These are phyloP conservation scores for Ormyrus nitidulus DNA, from an alignment of 2,888 invertebrate species.

Conservation along the genomic window DNA sequence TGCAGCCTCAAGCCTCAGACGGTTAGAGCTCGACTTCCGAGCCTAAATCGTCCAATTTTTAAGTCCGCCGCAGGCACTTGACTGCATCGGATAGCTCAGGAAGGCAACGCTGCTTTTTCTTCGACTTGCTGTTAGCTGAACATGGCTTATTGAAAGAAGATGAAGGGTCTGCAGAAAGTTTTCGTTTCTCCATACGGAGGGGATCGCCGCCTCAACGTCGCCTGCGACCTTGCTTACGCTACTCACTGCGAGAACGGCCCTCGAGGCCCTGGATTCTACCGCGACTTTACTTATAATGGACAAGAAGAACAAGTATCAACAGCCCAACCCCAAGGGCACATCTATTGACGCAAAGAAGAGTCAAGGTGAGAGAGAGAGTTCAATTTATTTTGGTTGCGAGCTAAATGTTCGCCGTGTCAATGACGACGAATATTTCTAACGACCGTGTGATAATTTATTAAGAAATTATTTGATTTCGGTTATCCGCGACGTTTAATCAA, in stretches of 20 bases:
- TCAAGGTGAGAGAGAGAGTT: constrained; percentile 78
- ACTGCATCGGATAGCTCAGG: too few relatives aligned
- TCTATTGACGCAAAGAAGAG: constrained; percentile 86
- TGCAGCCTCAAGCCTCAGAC: too few relatives aligned
- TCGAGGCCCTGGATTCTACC: constrained; percentile 31
- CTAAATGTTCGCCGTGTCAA: neutral
- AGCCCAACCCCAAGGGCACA: constrained; percentile 83
- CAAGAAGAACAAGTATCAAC: constrained; percentile 85
- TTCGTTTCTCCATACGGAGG: constrained; percentile 85
- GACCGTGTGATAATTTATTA: too few relatives aligned
- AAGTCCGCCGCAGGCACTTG: too few relatives aligned
- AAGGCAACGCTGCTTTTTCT: too few relatives aligned
- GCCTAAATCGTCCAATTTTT: too few relatives aligned
- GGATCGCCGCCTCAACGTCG: constrained; percentile 73
- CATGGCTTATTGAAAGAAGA: constrained; percentile 87
- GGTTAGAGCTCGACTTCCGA: too few relatives aligned
- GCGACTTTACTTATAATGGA: constrained; percentile 80
- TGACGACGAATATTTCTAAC: neutral
- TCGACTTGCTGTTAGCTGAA: constrained; percentile 74
- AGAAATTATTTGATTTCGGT: too few relatives aligned
- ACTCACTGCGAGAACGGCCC: neutral
- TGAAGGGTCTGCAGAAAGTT: constrained; percentile 84
- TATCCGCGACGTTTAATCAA: neutral
- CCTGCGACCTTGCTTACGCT: neutral
- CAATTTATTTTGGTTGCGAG: neutral